Conservation (phyloP, 2,113 vertebrate species). For the Seriola dumerili region DNA sequence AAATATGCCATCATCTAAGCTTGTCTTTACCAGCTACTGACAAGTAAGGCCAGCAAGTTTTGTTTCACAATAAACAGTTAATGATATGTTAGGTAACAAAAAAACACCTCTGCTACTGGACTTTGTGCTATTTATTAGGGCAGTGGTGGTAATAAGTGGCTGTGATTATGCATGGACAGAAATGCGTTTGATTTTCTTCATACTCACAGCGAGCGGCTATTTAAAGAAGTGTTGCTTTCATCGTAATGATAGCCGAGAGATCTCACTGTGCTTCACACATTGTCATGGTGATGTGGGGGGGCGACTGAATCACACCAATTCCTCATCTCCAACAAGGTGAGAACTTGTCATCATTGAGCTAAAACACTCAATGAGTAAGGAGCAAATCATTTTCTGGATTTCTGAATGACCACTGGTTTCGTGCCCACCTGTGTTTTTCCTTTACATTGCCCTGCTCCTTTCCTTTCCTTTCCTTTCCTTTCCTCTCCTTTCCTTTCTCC, state of each 20-base stretch:
- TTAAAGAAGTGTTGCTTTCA: conserved; percentile 67
- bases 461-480: not conserved
- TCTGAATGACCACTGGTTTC: conserved; percentile 36
- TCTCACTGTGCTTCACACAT: conserved; percentile 63
- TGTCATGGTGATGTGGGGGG: conserved; percentile 60
- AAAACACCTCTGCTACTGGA: conserved; percentile 8
- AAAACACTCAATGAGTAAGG: conserved; percentile 48
- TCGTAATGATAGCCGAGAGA: conserved; percentile 54
- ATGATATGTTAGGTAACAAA: conserved; percentile 32
- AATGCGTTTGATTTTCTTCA: conserved; percentile 32
- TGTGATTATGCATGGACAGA: conserved; percentile 18
- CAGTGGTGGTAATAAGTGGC: conserved; percentile 9
- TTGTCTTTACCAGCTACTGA: not conserved
- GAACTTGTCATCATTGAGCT: conserved; percentile 61
- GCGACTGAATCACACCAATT: conserved; percentile 54
- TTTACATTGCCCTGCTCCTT: not conserved
- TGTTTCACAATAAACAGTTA: not conserved
- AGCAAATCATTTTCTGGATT: conserved; percentile 10
- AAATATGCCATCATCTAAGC: not conserved
- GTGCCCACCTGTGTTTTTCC: not conserved
- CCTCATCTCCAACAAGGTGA: conserved; percentile 57
- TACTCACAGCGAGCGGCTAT: conserved; percentile 35
- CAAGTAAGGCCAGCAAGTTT: not conserved
- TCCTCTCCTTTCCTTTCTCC: not conserved
- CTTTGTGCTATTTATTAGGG: not conserved